These are phyloP conservation scores for Griposia aprilina DNA, from an alignment of 2,888 invertebrate genomes.

Conservation along the genomic window DNA sequence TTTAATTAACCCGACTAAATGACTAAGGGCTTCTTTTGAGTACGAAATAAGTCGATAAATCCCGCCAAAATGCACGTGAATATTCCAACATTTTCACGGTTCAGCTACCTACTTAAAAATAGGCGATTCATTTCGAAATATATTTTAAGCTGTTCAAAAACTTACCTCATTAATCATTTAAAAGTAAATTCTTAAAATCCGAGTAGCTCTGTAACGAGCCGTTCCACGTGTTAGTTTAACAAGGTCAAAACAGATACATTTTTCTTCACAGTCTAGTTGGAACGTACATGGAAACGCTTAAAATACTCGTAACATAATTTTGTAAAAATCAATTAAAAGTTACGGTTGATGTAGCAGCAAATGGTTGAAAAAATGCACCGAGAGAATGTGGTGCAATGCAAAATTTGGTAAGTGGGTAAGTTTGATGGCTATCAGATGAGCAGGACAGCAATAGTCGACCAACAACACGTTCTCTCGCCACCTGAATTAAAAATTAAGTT, in stretches of 20 bases:
- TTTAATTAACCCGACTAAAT: not conserved
- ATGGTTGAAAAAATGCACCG: not conserved
- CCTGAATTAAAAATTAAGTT: not conserved
- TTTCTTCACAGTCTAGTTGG: conserved; percentile 29
- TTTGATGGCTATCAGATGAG: not conserved
- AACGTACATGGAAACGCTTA: conserved; percentile 26
- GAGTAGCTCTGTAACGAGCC: conserved; percentile 11
- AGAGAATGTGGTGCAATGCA: not conserved
- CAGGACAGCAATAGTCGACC: not conserved
- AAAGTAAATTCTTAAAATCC: conserved; percentile 22
- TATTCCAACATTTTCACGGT: not conserved
- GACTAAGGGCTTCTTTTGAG: not conserved
- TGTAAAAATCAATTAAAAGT: not conserved
- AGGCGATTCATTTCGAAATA: not conserved
- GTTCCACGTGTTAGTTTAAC: conserved; percentile 19
- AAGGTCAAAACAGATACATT: conserved; percentile 39
- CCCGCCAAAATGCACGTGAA: not conserved
- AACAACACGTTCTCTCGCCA: not conserved
- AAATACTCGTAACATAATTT: not conserved
- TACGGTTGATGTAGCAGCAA: no score
- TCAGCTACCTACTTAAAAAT: conserved; percentile 1
- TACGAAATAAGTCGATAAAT: not conserved
- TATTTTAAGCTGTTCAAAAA: conserved; percentile 11
- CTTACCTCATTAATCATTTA: conserved; percentile 32
- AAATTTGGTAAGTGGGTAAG: not conserved